These are phyloP conservation scores for Rapana venosa DNA, from an alignment of 2,888 invertebrate genomes.

Conservation along the genomic window DNA sequence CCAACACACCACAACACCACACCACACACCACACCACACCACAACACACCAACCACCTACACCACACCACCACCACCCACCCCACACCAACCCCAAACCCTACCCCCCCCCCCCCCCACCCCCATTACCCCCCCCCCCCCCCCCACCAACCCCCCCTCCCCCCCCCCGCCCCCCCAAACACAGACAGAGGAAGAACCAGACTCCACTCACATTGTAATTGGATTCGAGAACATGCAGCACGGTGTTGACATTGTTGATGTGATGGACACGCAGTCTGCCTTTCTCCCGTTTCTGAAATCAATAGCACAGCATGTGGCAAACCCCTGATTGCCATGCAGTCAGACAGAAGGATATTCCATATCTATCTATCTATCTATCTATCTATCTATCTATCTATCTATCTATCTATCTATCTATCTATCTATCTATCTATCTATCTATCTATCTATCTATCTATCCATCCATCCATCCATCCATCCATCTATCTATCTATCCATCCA, in stretches of 20 bases:
- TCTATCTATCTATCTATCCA: not conserved
- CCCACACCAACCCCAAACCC: no score
- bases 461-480: not conserved
- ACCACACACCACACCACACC: not conserved
- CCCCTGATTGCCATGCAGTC: no score
- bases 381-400: not conserved
- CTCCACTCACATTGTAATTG: constrained; percentile 85
- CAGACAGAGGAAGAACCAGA: not conserved
- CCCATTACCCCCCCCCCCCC: no score
- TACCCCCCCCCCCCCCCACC: no score
- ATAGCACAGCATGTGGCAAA: no score
- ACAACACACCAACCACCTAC: no score
- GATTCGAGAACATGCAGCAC: constrained; percentile 88
- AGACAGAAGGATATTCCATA: no score
- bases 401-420: not conserved
- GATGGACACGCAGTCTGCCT: constrained; percentile 93
- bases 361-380: not conserved
- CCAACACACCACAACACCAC: not conserved
- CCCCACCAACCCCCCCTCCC: no score
- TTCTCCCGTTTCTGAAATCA: constrained; percentile 88
- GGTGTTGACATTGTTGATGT: constrained; percentile 92
- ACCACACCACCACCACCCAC: no score
- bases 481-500: no score
- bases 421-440: not conserved
- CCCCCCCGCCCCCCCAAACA: no score